These are phyloP conservation scores for Osmerus mordax DNA, from an alignment of 2,113 vertebrate genomes.

Conservation along the genomic window DNA sequence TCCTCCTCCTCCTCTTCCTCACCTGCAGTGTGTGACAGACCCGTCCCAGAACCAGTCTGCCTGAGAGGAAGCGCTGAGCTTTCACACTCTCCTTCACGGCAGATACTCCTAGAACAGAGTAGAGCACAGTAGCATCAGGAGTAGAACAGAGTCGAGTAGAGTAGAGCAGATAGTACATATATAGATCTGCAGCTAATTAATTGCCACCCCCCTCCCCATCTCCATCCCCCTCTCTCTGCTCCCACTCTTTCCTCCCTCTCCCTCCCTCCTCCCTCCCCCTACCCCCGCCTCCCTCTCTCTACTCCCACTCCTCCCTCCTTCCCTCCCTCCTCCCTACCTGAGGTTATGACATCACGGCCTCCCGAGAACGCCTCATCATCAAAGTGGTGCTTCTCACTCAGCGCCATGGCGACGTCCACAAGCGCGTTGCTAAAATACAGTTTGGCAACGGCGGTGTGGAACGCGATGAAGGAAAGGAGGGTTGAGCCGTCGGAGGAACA, in stretches of 20 bases:
- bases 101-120: conserved; percentile 34
- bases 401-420: conserved; percentile 36
- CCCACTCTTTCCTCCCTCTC: too few species aligned
- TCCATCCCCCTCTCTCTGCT: too few species aligned
- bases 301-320: too few species aligned
- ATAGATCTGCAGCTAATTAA: not conserved
- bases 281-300: too few species aligned
- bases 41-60: conserved; percentile 43
- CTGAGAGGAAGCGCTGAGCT: conserved; percentile 29
- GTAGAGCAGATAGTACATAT: not conserved
- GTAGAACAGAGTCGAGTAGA: not conserved
- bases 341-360: conserved; percentile 53
- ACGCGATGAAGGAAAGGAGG: conserved; percentile 37
- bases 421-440: conserved; percentile 53
- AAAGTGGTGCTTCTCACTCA: conserved; percentile 54
- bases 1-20: not conserved
- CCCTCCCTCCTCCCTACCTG: conserved; percentile 23
- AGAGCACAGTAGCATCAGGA: not conserved
- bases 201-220: not conserved
- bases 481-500: conserved; percentile 29
- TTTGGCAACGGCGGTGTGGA: conserved; percentile 29
- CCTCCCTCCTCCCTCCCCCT: conserved; percentile 21
- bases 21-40: conserved; percentile 66
- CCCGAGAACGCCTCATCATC: conserved; percentile 50
- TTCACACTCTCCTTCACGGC: conserved; percentile 57